Conservation (phyloP, 1,140 invertebrate species). For the Telenomus remus region DNA sequence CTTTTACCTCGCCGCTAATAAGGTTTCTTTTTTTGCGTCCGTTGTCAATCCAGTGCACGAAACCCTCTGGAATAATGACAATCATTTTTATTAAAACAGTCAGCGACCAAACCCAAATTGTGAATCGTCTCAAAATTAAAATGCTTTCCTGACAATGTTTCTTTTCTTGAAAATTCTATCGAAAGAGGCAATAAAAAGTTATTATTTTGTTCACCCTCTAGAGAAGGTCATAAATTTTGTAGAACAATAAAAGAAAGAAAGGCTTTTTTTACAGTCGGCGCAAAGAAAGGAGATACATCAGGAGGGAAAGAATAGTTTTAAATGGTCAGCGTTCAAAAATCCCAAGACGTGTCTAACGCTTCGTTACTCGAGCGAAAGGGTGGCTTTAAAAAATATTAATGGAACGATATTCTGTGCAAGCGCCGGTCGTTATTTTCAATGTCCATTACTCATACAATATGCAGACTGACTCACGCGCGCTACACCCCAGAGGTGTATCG, state of each 20-base stretch:
- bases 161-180: too few relatives aligned
- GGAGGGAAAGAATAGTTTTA: background rate
- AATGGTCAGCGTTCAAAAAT: constrained; percentile 15
- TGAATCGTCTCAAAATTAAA: background rate
- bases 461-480: constrained; percentile 35
- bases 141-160: background rate
- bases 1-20: constrained; percentile 51
- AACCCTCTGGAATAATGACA: constrained; percentile 30
- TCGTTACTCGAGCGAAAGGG: constrained; percentile 30
- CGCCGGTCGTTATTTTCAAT: constrained; percentile 46
- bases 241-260: too few relatives aligned
- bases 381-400: constrained; percentile 39
- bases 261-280: too few relatives aligned
- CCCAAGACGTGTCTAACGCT: constrained; percentile 16
- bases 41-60: constrained; percentile 37
- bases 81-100: background rate
- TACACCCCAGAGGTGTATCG: constrained; percentile 59
- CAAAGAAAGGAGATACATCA: too few relatives aligned
- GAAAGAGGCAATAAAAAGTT: too few relatives aligned
- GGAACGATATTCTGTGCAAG: constrained; percentile 32
- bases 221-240: too few relatives aligned
- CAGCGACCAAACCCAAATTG: constrained; percentile 7
- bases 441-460: constrained; percentile 55
- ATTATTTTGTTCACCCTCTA: too few relatives aligned
- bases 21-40: constrained; percentile 47